phyloP scores from a whole-genome alignment of 2,888 invertebrate genomes.

The Copidosoma aretas region DNA sequence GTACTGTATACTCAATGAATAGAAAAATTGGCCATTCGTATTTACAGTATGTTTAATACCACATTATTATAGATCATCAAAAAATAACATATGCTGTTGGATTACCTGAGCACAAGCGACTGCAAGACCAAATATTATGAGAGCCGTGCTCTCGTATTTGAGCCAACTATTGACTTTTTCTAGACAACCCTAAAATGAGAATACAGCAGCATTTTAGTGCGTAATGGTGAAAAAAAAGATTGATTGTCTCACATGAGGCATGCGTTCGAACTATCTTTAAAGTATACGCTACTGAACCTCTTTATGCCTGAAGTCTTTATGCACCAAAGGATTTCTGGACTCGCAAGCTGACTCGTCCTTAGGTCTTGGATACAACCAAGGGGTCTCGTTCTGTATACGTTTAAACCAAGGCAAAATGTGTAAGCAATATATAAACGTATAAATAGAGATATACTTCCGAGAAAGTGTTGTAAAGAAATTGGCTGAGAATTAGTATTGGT shows the following conservation, averaged over 20 bases:
- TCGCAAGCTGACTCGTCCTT: constrained; percentile 56
- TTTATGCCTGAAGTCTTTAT: constrained; percentile 57
- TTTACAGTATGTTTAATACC: too few species aligned
- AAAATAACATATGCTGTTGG: not conserved
- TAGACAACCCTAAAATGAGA: constrained; percentile 62
- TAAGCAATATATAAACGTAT: not conserved
- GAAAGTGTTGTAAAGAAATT: not conserved
- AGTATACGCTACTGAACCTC: constrained; percentile 48
- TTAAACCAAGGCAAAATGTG: not conserved
- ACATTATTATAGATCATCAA: too few species aligned
- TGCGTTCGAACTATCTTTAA: too few species aligned
- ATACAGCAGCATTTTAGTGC: not conserved
- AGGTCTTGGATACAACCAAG: constrained; percentile 57
- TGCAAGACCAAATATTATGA: constrained; percentile 62
- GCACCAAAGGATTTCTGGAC: constrained; percentile 48
- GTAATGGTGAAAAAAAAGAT: too few species aligned
- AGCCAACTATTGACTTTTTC: constrained; percentile 62
- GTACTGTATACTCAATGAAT: too few species aligned
- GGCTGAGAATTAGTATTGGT: too few species aligned
- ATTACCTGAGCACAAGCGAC: constrained; percentile 57
- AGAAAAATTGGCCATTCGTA: too few species aligned
- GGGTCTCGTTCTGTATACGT: constrained; percentile 55
- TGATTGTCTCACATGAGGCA: not conserved
- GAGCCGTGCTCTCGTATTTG: constrained; percentile 60
- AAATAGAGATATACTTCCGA: not conserved